Evolutionary conservation across 2,113 vertebrate species (phyloP).

Genomic region (Sturnira hondurensis): DNA sequence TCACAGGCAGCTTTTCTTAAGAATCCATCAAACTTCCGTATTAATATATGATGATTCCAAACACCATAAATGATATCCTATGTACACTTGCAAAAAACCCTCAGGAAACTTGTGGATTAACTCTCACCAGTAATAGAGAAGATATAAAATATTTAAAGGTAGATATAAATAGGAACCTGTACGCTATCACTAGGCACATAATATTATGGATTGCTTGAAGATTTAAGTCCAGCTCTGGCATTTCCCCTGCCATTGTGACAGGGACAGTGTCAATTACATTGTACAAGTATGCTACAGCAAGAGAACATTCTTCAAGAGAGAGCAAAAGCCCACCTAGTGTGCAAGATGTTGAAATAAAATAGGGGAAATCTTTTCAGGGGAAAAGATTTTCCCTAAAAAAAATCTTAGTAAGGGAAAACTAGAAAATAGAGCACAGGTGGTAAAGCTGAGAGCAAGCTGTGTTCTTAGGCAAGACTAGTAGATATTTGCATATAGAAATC

Average conservation of each 20-base stretch:
- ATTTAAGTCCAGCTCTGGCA: background rate
- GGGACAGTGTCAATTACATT: constrained; percentile 10
- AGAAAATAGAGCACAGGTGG: background rate
- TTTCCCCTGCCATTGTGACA: background rate
- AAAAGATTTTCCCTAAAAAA: no score
- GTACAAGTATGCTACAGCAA: background rate
- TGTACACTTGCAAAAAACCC: background rate
- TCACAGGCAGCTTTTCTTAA: constrained; percentile 10
- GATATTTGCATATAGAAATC: background rate
- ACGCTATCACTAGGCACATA: constrained; percentile 3
- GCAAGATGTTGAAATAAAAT: constrained; percentile 16
- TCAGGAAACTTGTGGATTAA: constrained; percentile 18
- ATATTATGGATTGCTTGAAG: background rate
- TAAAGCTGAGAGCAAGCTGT: background rate
- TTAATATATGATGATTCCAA: background rate
- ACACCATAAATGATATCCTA: background rate
- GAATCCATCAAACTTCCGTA: background rate
- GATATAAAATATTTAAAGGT: constrained; percentile 56
- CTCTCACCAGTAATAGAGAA: constrained; percentile 34
- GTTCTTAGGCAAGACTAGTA: background rate
- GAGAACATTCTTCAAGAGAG: constrained; percentile 24
- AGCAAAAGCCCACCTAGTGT: background rate
- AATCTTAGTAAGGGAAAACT: no score
- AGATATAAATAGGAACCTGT: constrained; percentile 47
- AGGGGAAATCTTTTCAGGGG: background rate